Base-by-base conservation (phyloP, 2,797 vertebrate genomes). In the Furcifer pardalis region DNA sequence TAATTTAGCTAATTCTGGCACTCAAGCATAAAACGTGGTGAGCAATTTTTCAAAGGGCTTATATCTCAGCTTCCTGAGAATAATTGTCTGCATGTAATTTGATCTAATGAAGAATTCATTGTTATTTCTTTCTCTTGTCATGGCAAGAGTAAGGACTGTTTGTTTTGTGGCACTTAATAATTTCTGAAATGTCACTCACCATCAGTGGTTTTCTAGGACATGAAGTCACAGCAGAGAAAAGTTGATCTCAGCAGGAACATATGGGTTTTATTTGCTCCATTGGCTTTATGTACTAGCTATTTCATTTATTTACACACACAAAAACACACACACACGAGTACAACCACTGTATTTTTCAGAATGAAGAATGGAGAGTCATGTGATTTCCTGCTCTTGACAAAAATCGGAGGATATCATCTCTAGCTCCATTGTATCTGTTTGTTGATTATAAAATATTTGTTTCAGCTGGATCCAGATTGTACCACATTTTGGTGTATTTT, bases 181-280 rank as follows among this genome's bases (percentile, higher is more conserved):
- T 52, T 60, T 56, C 84, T 81, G 72, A 49, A 56, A 37, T 25
- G 25, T 40, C 19, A n/a, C 23, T 81, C 90, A 49, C 88, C 87
- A 84, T 87, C 82, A 88, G 27, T 65, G 4, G 76, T 65, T 56
- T 79, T 74, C 60, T 69, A 3, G 3, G 46, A 30, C 81, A 86
- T 85, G 69, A 63, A 85, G 79, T 82, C 81, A 89, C 89, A 88
- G 44, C 74, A 69, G 0, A 68, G 2, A 82, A 42, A 81, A 42
- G 86, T 89, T 35, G 73, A 87, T 65, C 76, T 49, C 42, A 17
- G 46, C 42, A n/a, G 27, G 42, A 74, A 49, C 72, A 74, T 74
- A 2, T 27, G 44, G 32, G 25, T 74, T 80, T 73, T 52, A 73
- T 79, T 79, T 84, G 37, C 15, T 42, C 3, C 30, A 15, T 66